Evolutionary conservation across 2,888 invertebrate genomes (phyloP).

Genomic region (Encarsia formosa): DNA sequence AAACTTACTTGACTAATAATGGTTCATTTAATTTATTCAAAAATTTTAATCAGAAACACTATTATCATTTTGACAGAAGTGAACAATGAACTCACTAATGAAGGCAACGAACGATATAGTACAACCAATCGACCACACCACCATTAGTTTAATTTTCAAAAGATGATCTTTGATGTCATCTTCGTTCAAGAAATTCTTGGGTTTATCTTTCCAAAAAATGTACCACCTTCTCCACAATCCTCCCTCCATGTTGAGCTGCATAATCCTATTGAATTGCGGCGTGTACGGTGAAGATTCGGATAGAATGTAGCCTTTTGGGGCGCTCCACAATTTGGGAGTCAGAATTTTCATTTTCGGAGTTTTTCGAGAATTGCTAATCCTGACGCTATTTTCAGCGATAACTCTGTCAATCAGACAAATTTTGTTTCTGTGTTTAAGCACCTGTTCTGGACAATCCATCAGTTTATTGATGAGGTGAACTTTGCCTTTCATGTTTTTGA

Average conservation of each 20-base stretch:
- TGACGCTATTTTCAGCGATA: background rate
- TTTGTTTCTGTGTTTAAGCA: background rate
- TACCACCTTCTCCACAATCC: background rate
- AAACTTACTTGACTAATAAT: background rate
- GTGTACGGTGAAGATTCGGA: conserved; percentile 4
- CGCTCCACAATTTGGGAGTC: background rate
- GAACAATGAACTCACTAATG: conserved; percentile 1
- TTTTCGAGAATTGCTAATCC: background rate
- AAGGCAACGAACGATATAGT: background rate
- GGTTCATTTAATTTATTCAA: background rate
- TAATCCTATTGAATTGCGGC: background rate
- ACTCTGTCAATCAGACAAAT: conserved; percentile 1
- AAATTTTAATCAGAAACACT: background rate
- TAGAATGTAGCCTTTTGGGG: conserved; percentile 1
- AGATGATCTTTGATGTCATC: background rate
- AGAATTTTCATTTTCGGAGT: background rate
- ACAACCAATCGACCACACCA: background rate
- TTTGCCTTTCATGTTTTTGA: conserved; percentile 7
- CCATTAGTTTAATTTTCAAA: background rate
- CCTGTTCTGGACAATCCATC: background rate
- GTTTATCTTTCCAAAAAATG: background rate
- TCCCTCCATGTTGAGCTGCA: background rate
- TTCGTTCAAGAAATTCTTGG: background rate
- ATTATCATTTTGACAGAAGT: background rate
- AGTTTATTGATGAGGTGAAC: background rate